Evolutionary conservation across 2,113 vertebrate species (phyloP).

Genomic region (Nibea albiflora): DNA sequence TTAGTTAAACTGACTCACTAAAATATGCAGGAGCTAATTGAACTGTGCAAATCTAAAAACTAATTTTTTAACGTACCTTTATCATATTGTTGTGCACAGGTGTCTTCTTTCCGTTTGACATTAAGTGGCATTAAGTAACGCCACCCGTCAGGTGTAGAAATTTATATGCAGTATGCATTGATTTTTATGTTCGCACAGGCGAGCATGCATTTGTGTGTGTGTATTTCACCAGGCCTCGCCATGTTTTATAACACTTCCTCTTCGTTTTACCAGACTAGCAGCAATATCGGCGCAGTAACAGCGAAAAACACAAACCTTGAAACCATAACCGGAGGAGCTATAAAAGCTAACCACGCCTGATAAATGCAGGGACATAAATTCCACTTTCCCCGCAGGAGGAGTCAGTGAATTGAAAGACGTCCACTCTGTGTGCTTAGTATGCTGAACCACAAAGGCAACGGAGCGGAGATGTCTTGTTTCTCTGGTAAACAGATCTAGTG

Average conservation of each 20-base stretch:
- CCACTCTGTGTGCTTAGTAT: conserved; percentile 68
- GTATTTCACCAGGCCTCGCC: conserved; percentile 13
- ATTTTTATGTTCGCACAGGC: conserved; percentile 19
- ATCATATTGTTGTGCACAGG: background rate
- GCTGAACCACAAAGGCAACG: conserved; percentile 67
- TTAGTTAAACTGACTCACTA: conserved; percentile 2
- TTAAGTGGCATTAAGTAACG: background rate
- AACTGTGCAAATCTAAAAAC: background rate
- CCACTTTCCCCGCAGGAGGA: conserved; percentile 64
- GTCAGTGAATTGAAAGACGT: conserved; percentile 62
- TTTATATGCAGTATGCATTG: background rate
- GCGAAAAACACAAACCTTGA: conserved; percentile 65
- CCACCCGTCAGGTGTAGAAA: background rate
- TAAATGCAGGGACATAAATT: conserved; percentile 76
- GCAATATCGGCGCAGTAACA: conserved; percentile 47
- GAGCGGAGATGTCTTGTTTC: conserved; percentile 71
- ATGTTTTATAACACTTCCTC: conserved; percentile 31
- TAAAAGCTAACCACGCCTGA: conserved; percentile 75
- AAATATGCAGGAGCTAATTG: conserved; percentile 10
- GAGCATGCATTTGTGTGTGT: background rate
- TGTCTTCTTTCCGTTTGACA: background rate
- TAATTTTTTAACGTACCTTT: background rate
- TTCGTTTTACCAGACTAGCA: conserved; percentile 36
- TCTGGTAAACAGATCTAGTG: conserved; percentile 76
- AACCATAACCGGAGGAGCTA: conserved; percentile 65